phyloP scores from a whole-genome alignment of 1,140 invertebrate species.

The Habropoda laboriosa region DNA sequence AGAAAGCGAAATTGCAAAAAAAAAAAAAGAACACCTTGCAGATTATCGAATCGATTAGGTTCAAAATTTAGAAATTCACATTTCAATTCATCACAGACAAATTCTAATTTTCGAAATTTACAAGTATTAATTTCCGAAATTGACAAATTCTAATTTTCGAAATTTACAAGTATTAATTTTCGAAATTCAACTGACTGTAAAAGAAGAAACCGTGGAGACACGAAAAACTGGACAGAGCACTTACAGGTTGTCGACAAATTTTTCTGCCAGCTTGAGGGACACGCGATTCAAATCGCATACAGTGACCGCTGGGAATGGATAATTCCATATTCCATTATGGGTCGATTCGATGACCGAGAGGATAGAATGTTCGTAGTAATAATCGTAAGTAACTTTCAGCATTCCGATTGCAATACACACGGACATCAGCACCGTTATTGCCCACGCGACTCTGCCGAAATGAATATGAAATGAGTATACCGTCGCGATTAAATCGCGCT shows the following conservation, averaged over 20 bases:
- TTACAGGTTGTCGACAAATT: slow-evolving; percentile 81
- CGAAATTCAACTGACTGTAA: no score
- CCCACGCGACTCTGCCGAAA: slow-evolving; percentile 78
- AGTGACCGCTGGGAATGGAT: slow-evolving; percentile 87
- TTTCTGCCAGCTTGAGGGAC: slow-evolving; percentile 77
- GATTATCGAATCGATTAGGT: no score
- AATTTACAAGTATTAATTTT: no score
- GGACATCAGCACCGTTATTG: slow-evolving; percentile 74
- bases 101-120: no score
- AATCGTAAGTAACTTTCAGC: slow-evolving; percentile 79
- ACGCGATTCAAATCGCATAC: slow-evolving; percentile 86
- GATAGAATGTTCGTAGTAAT: slow-evolving; percentile 79
- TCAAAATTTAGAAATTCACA: no score
- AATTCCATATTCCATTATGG: slow-evolving; percentile 87
- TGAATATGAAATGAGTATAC: slow-evolving; percentile 16
- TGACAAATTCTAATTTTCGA: no score
- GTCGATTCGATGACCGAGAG: slow-evolving; percentile 85
- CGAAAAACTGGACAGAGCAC: no score
- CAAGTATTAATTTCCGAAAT: no score
- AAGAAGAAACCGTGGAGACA: no score
- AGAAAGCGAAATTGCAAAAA: not conserved
- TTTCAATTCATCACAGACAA: no score
- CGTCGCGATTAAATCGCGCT: not conserved
- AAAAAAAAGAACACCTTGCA: no score
- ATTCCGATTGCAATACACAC: slow-evolving; percentile 77